These are phyloP conservation scores for Entomobrya proxima DNA, from an alignment of 2,888 invertebrate genomes.

Conservation along the genomic window DNA sequence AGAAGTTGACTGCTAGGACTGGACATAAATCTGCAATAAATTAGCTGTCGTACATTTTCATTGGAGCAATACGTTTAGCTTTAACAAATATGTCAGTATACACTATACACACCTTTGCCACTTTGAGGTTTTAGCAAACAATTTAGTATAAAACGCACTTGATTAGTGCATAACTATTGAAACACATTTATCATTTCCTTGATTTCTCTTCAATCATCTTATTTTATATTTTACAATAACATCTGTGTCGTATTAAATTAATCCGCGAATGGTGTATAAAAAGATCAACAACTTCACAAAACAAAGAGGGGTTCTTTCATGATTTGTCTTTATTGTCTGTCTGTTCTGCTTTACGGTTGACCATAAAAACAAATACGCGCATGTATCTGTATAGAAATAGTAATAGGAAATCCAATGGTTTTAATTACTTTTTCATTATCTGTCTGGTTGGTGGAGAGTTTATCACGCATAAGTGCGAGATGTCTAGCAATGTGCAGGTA, in stretches of 20 bases:
- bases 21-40: too few species aligned
- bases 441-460: background rate
- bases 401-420: background rate
- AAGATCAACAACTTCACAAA: too few species aligned
- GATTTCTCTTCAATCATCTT: background rate
- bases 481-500: background rate
- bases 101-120: too few species aligned
- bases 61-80: too few species aligned
- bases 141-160: too few species aligned
- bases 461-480: background rate
- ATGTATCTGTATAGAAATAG: background rate
- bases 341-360: background rate
- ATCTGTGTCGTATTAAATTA: background rate
- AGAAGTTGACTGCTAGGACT: too few species aligned
- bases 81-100: too few species aligned
- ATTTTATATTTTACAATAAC: background rate
- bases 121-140: too few species aligned
- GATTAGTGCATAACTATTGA: too few species aligned
- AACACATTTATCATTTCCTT: slow-evolving; percentile 6
- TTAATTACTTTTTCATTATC: slow-evolving; percentile 8
- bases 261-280: too few species aligned
- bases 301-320: too few species aligned
- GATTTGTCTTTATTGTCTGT: background rate
- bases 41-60: too few species aligned
- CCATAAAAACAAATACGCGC: slow-evolving; percentile 13